Evolutionary conservation across 1,140 invertebrate species (phyloP).

Genomic region (Anastrepha obliqua): DNA sequence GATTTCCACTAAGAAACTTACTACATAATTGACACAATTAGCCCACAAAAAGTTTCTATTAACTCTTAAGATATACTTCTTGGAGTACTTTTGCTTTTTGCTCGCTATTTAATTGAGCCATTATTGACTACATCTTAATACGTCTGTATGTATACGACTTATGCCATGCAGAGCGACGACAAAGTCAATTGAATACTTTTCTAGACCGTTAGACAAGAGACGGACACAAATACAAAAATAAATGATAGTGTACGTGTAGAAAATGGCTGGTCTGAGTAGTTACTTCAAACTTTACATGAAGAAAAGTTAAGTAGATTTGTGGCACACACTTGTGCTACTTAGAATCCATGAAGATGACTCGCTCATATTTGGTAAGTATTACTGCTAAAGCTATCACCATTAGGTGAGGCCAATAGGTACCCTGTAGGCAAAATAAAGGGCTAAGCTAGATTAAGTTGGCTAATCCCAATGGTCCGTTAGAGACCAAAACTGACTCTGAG

Average conservation of each 20-base stretch:
- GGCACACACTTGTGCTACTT: slow-evolving; percentile 24
- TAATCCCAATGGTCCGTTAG: no score
- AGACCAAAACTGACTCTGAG: no score
- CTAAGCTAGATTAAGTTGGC: no score
- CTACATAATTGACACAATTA: background rate
- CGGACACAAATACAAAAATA: background rate
- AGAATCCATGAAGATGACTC: slow-evolving; percentile 39
- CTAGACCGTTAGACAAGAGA: background rate
- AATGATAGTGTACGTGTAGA: background rate
- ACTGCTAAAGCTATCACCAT: background rate
- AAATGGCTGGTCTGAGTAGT: background rate
- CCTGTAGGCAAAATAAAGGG: no score
- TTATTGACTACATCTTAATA: slow-evolving; percentile 42
- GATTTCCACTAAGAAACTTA: background rate
- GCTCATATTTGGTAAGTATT: slow-evolving; percentile 23
- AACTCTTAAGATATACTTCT: background rate
- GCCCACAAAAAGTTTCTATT: slow-evolving; percentile 5
- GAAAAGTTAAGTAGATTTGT: slow-evolving; percentile 37
- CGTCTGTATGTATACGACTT: background rate
- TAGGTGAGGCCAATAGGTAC: background rate
- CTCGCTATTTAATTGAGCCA: slow-evolving; percentile 41
- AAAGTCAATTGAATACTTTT: background rate
- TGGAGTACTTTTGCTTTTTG: background rate
- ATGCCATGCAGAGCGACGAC: no score
- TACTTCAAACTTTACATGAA: background rate